Conservation (phyloP, 2,888 invertebrate species). For the Alcis repandata region DNA sequence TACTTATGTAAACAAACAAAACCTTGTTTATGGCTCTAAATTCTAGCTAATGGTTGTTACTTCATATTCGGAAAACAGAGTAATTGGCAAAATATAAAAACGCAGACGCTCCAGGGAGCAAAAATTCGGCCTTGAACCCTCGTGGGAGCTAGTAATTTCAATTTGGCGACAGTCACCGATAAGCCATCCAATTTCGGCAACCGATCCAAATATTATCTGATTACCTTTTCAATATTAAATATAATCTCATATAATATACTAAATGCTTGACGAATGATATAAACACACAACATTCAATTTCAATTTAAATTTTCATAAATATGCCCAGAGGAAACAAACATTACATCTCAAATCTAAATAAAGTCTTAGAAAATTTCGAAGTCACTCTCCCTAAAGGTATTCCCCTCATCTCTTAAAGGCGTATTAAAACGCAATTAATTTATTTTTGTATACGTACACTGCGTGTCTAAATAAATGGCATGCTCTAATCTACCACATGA, state of each 20-base stretch:
- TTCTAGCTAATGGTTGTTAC: background rate
- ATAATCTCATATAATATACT: background rate
- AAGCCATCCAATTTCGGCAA: conserved; percentile 49
- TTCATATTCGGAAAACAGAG: background rate
- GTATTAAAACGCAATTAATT: too few species aligned
- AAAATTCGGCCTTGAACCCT: conserved; percentile 57
- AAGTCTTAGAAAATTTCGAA: too few species aligned
- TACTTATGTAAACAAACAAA: too few species aligned
- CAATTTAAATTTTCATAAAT: too few species aligned
- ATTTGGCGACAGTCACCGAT: conserved; percentile 43
- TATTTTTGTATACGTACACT: too few species aligned
- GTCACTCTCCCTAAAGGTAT: too few species aligned
- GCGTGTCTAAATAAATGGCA: too few species aligned
- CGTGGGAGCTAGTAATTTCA: conserved; percentile 52
- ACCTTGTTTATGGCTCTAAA: too few species aligned
- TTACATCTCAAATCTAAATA: too few species aligned
- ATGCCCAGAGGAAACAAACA: too few species aligned
- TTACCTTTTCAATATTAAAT: background rate
- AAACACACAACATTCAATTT: background rate
- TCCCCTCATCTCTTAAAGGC: too few species aligned
- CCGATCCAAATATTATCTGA: conserved; percentile 14
- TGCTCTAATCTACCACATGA: too few species aligned
- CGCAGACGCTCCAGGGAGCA: conserved; percentile 24
- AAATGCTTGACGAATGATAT: background rate
- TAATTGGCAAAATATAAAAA: conserved; percentile 11